These are phyloP conservation scores for Hypanus sabinus DNA, from an alignment of 2,113 vertebrate genomes.

Conservation along the genomic window DNA sequence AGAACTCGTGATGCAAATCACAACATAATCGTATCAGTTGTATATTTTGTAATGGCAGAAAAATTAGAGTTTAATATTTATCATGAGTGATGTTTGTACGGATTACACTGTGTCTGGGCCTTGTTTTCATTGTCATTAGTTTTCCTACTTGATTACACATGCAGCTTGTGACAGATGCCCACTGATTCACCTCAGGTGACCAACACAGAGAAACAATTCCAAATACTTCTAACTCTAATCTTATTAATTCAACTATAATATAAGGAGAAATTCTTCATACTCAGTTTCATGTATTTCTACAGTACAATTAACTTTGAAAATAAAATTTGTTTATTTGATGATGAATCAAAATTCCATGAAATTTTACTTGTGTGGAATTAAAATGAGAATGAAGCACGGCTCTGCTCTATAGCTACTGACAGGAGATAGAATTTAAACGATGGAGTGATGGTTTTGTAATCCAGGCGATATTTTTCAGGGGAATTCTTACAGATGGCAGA, in stretches of 20 bases:
- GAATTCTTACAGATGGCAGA: neutral
- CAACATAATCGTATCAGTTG: neutral
- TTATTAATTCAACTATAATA: neutral
- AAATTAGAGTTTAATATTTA: neutral
- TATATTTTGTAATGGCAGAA: neutral
- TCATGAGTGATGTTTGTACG: neutral
- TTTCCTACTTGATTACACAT: neutral
- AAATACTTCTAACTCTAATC: neutral
- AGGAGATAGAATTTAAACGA: neutral
- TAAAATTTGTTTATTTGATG: constrained; percentile 20
- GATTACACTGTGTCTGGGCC: neutral
- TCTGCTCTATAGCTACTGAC: no score
- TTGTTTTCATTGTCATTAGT: neutral
- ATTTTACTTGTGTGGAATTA: neutral
- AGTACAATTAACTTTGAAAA: neutral
- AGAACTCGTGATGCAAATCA: neutral
- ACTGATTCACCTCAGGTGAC: neutral
- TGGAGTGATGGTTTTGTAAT: neutral
- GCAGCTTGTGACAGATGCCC: neutral
- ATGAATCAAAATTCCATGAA: no score
- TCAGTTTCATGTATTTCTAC: neutral
- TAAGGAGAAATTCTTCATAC: neutral
- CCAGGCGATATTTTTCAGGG: neutral
- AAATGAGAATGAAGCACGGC: neutral
- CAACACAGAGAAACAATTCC: neutral